Evolutionary conservation across 1,140 invertebrate genomes (phyloP), one percentile per base, ranked within the genome.

Genomic region (Psix sp.): DNA sequence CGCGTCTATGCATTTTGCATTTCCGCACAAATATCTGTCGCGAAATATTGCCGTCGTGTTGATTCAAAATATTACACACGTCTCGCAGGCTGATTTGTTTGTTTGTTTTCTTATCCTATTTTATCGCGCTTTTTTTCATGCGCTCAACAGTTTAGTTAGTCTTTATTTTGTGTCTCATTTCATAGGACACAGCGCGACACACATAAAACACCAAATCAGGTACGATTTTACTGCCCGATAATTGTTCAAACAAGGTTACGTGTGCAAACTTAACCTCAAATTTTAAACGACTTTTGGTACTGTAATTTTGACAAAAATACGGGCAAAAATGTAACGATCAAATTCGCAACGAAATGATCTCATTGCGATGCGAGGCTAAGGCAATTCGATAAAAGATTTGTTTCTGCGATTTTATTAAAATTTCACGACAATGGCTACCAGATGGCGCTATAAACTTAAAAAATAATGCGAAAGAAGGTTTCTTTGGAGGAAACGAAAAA

Each of bases 31-130:
- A 63, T 63, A 57, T 57, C 67, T 57, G 67, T 63, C 67, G 67
- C 67, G 67, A 71, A 63, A 71, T 57, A 71, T 71, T 63, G 67
- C 57, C 42, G 43, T 42, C 57, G 51, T 63, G 67, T 71, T 71
- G 67, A 63, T 63, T 63, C 57, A 63, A 71, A 71, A 63, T 71
- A 63, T 63, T 63, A 71, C 57, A 54, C 48, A 46, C 48, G 40
- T 52, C 65, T 35, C 39, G 39, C 40, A 46, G 26, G 48, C 48
- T 60, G 21, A 56, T 60, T 70, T 54, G 54, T 62, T 62, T 70
- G 56, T 70, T 70, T 38, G 59, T 59, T 68, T 68, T 52, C 54
- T 59, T 68, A 59, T 68, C 17, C 46, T 40, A 43, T 52, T 60
- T 59, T 52, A 16, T 51, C 52, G 29, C 49, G 20, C 24, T 40